Base-by-base conservation (phyloP, 2,113 vertebrate genomes). In the Phyllostomus hastatus region DNA sequence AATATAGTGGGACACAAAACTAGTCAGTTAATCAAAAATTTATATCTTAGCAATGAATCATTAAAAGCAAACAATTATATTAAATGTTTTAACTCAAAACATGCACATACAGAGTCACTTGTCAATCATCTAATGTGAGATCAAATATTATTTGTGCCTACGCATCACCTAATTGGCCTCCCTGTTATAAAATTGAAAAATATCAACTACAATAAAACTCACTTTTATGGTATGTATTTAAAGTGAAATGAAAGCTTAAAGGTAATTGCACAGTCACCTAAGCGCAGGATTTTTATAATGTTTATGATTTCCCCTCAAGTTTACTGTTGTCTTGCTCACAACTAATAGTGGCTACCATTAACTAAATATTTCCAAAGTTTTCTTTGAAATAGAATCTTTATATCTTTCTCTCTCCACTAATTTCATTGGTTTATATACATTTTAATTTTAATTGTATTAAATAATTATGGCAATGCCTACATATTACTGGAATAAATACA, bases 401-500 rank as follows among this genome's bases (percentile, higher is more conserved):
- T n/a, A n/a, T 86, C 24, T 54, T 28, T 69, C 26, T 83, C 46
- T 59, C 38, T 72, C 7, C 14, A 67, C 5, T 69, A 22, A 54
- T 2, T 61, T 81, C 59, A 75, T 4, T 69, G 22, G 26, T 38
- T 90, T 87, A 85, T 54, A 50, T 41, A 72, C 79, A 64, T 84
- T 81, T 88, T 84, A 73, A 94, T 85, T 93, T 88, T 84, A 73
- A 94, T 85, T 93, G 52, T 1, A 38, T 35, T 67, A 72, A 83
- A 38, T 70, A 91, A 66, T 75, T 54, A 66, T 14, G 10, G 48
- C 46, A 64, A 28, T 12, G 54, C 28, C 2, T 82, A 20, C 2
- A 35, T 35, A n/a, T 7, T n/a, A 24, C 8, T 48, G 2, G 4
- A 69, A 20, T 52, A 81, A 52, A 67, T 10, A 1, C 0, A 24